Percentiles rank a stretch among this genome's conserved stretches.
Evolutionary conservation across 2,797 vertebrate genomes (phyloP).

Genomic region (Artibeus jamaicensis): DNA sequence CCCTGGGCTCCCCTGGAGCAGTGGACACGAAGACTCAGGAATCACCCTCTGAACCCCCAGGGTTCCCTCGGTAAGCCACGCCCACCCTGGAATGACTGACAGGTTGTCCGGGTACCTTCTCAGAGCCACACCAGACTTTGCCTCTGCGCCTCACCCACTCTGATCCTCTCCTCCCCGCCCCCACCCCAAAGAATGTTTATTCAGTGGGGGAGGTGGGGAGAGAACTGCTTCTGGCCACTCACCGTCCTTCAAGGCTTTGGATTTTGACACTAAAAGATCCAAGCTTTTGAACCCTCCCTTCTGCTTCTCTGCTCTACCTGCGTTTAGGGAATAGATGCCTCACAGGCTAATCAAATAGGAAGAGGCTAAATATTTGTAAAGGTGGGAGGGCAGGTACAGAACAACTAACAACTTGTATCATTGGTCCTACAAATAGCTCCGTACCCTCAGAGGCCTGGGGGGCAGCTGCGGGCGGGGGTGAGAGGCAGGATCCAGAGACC

Average conservation of each 20-base stretch:
- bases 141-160: background rate
- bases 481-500: background rate
- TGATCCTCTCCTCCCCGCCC: background rate
- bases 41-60: background rate
- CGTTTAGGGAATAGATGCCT: background rate
- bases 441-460: background rate
- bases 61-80: background rate
- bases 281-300: background rate
- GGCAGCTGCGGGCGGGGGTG: background rate
- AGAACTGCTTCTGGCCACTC: background rate
- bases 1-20: background rate
- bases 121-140: background rate
- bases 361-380: background rate
- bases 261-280: background rate
- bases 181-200: background rate
- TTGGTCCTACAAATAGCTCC: background rate
- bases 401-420: background rate
- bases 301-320: background rate
- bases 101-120: background rate
- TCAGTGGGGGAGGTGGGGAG: background rate
- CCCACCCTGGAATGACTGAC: background rate
- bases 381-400: accelerated
- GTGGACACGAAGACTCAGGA: background rate
- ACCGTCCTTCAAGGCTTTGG: background rate
- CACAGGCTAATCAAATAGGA: background rate